Conservation (phyloP, 2,113 vertebrate genomes). For the Mormyrus lacerda region DNA sequence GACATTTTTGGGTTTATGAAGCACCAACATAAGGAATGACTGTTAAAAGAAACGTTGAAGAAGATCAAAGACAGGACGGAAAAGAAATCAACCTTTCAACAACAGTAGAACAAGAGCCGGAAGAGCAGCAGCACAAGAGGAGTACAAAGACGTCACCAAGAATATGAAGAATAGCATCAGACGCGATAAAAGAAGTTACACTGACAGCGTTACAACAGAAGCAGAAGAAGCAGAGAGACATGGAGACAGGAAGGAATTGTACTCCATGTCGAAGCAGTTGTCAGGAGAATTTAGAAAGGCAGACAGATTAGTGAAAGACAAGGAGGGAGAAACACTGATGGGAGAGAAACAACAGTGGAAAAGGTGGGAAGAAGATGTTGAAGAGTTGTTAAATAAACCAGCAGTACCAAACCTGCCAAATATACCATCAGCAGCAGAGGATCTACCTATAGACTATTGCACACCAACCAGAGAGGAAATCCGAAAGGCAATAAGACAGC, state of each 20-base stretch:
- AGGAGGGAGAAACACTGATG: not conserved
- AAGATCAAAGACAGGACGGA: not conserved
- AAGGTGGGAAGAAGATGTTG: not conserved
- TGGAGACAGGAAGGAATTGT: not conserved
- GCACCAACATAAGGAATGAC: not conserved
- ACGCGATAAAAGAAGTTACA: not conserved
- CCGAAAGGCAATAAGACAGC: not conserved
- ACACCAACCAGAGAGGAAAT: not conserved
- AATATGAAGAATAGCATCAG: not conserved
- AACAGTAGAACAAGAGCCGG: not conserved
- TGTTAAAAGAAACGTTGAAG: not conserved
- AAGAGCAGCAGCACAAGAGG: not conserved
- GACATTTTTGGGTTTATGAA: not conserved
- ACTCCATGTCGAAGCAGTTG: not conserved
- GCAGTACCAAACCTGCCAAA: not conserved
- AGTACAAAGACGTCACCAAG: not conserved
- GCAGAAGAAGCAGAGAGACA: no score
- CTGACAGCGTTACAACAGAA: not conserved
- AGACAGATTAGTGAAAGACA: not conserved
- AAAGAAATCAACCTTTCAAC: not conserved
- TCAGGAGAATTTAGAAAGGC: not conserved
- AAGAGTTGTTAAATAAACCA: not conserved
- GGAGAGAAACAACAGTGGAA: not conserved
- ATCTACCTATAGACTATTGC: not conserved
- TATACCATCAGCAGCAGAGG: not conserved